Evolutionary conservation across 2,797 vertebrate genomes (phyloP), one percentile per base, ranked within the genome.

Genomic region (Anableps anableps): DNA sequence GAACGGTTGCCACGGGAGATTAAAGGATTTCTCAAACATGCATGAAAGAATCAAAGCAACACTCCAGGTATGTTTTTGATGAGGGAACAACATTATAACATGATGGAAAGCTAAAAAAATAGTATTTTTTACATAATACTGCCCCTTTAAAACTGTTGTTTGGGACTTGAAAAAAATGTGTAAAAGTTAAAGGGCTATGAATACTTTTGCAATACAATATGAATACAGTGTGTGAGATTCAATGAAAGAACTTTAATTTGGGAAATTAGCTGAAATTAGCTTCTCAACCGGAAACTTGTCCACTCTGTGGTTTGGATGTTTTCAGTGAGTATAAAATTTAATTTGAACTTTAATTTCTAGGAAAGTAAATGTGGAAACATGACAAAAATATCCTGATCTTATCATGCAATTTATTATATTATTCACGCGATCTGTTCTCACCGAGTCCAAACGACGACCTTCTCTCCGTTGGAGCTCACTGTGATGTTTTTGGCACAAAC

Each of bases 391-490:
- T 29, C n/a, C n/a, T 47, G 66, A 70, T 29, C 13, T 29, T n/a
- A 16, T 14, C 16, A 71, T 26, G 26, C 36, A 21, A 21, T 51
- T 19, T 43, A 43, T 43, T 43, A 43, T 31, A 5, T 31, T 62
- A 62, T 1, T 16, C 29, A 34, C 14, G 5, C 2, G 29, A 29
- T 36, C 14, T 23, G 51, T n/a, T 64, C 80, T 73, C 81, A 99
- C 98, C 98, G 97, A 26, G 97, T 99, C 98, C 98, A 99, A n/a
- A 96, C 86, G 0, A 98, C 93, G 0, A 97, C 97, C 78, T 95
- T 97, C 87, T 97, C 96, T 62, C 97, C 97, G 0, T 92, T 97
- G 0, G 97, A 96, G 76, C 96, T 96, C 93, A 97, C 94, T 11
- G 96, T 96, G 89, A 96, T 97, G 94, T 98, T 98, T 93, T 97